Evolutionary conservation across 2,797 vertebrate species (phyloP).

Genomic region (Enteromius viviparus): DNA sequence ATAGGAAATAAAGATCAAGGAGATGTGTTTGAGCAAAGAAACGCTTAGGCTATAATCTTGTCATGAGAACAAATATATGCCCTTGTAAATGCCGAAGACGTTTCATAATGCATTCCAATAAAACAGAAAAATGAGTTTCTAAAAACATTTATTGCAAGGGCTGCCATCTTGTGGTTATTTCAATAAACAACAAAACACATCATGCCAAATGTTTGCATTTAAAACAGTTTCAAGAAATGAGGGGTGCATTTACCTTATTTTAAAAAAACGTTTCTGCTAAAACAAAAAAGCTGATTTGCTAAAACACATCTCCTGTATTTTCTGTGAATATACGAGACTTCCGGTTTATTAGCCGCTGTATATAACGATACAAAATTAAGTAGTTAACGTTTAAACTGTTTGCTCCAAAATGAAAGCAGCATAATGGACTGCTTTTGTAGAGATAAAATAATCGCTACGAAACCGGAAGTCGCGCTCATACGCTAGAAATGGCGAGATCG

Average conservation of each 20-base stretch:
- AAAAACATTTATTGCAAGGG: neutral
- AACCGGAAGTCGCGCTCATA: neutral
- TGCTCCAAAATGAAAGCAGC: neutral
- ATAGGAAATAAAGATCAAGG: neutral
- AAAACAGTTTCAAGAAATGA: too few species aligned
- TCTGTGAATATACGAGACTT: neutral
- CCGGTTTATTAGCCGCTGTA: neutral
- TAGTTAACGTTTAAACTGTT: neutral
- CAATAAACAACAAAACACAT: neutral
- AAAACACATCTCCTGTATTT: neutral
- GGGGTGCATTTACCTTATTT: neutral
- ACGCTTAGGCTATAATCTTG: neutral
- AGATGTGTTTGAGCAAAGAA: neutral
- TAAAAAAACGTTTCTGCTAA: too few species aligned
- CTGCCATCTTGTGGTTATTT: conserved; percentile 51
- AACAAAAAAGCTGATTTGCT: too few species aligned
- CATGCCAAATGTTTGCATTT: too few species aligned
- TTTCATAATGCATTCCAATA: neutral
- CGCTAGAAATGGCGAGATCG: neutral
- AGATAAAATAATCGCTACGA: neutral
- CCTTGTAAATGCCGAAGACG: neutral
- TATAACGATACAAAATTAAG: neutral
- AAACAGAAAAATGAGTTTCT: neutral
- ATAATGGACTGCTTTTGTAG: neutral
- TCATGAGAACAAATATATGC: neutral